phyloP scores from a whole-genome alignment of 92 coral and sea anemone genomes.

The Scolanthus callimorphus region DNA sequence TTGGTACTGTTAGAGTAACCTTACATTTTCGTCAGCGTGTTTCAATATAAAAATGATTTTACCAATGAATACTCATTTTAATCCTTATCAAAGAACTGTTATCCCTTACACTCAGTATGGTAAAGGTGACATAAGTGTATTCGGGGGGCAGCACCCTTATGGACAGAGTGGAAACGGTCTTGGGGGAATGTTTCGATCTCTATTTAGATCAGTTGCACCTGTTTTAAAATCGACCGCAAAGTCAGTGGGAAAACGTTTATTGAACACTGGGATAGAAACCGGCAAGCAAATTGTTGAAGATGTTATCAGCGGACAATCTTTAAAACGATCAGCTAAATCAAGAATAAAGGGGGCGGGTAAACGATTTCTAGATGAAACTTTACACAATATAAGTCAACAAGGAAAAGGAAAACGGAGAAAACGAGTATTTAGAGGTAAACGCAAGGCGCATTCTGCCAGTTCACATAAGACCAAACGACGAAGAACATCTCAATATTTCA shows the following conservation, averaged over 20 bases:
- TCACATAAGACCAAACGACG: no score
- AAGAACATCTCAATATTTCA: no score
- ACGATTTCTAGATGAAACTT: background rate
- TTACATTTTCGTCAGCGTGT: no score
- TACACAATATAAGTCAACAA: no score
- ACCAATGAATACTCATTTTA: constrained; percentile 6
- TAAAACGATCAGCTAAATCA: background rate
- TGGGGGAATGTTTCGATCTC: no score
- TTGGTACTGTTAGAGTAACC: no score
- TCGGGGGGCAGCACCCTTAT: no score
- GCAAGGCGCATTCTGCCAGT: no score
- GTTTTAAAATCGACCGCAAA: background rate
- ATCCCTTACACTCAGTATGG: constrained; percentile 1
- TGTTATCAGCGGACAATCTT: background rate
- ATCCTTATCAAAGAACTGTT: background rate
- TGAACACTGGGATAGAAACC: constrained; percentile 4
- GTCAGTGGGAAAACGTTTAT: constrained; percentile 4
- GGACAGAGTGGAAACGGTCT: no score
- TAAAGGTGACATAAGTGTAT: constrained; percentile 2
- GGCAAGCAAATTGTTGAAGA: constrained; percentile 7
- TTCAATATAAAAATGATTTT: background rate
- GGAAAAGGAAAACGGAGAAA: background rate
- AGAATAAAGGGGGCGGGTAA: constrained; percentile 1
- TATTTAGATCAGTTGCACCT: no score
- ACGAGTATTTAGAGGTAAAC: constrained; percentile 7